These are phyloP conservation scores for Dichetophora obliterata DNA, from an alignment of 2,888 invertebrate species.

Conservation along the genomic window DNA sequence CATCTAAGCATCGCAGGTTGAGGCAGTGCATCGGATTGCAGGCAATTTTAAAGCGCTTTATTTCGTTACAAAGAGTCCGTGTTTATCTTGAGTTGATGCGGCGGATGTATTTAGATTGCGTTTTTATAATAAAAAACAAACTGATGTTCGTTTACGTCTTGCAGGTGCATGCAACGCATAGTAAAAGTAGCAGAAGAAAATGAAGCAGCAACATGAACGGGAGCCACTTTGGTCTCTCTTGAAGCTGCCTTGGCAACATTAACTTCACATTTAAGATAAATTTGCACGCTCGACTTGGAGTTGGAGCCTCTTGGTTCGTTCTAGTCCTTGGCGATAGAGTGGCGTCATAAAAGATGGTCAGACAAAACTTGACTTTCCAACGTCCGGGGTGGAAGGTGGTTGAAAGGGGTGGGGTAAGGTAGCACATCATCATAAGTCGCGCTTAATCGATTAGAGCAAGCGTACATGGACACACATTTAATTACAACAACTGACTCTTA, in stretches of 20 bases:
- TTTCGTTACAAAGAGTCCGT: conserved; percentile 10
- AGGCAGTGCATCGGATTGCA: conserved; percentile 11
- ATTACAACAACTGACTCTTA: not conserved
- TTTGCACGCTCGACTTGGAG: conserved; percentile 15
- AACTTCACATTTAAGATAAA: conserved; percentile 28
- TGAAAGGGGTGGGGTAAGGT: not conserved
- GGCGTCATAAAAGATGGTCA: not conserved
- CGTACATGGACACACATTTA: conserved; percentile 12
- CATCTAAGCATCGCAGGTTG: not conserved
- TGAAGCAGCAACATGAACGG: conserved; percentile 1
- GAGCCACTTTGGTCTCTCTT: conserved; percentile 4
- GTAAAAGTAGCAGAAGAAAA: not conserved
- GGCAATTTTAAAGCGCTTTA: conserved; percentile 16
- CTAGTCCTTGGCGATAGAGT: not conserved
- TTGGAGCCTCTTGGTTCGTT: not conserved
- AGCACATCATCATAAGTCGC: conserved; percentile 4
- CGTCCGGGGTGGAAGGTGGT: not conserved
- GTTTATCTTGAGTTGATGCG: conserved; percentile 8
- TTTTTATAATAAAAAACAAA: conserved; percentile 26
- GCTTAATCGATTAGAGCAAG: conserved; percentile 29
- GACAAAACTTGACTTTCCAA: not conserved
- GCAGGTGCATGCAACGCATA: conserved; percentile 22
- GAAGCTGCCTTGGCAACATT: conserved; percentile 10
- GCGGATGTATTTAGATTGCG: conserved; percentile 31
- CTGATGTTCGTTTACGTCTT: conserved; percentile 14